Evolutionary conservation across 2,888 invertebrate species (phyloP).

Genomic region (Mesorhabditis sp.): DNA sequence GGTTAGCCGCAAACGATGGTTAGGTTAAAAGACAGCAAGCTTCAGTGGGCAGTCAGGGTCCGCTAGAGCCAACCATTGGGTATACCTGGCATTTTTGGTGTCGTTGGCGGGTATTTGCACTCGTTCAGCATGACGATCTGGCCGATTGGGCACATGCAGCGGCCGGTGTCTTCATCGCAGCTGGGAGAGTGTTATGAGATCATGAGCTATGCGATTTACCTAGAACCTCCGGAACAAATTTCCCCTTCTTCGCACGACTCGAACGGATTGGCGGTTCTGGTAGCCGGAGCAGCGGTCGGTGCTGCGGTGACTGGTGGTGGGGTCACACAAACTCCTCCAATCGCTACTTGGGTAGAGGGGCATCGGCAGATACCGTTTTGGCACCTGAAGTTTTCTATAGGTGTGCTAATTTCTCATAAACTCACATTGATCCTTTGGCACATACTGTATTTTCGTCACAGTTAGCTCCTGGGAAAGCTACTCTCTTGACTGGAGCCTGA

Average conservation of each 20-base stretch:
- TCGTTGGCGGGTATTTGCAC: conserved; percentile 35
- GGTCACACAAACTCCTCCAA: conserved; percentile 3
- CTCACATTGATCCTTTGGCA: conserved; percentile 27
- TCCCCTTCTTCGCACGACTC: conserved; percentile 52
- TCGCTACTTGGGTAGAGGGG: conserved; percentile 29
- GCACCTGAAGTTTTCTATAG: not conserved
- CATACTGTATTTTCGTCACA: conserved; percentile 34
- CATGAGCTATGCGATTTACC: conserved; percentile 13
- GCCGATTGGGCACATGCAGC: conserved; percentile 44
- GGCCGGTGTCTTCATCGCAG: conserved; percentile 39
- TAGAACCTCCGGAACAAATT: conserved; percentile 52
- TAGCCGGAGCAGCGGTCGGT: not conserved
- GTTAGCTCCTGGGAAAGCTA: conserved; percentile 33
- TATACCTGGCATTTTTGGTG: conserved; percentile 9
- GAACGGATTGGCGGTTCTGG: conserved; percentile 36
- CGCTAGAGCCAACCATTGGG: not conserved
- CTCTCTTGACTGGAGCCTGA: conserved; percentile 3
- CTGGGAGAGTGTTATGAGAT: conserved; percentile 12
- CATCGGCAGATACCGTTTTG: conserved; percentile 30
- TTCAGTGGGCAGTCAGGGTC: not conserved
- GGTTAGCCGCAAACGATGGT: not conserved
- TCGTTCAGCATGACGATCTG: conserved; percentile 35
- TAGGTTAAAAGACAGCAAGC: not conserved
- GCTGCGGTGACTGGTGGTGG: conserved; percentile 3
- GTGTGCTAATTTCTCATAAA: conserved; percentile 13